A percentile compares a stretch with the other conserved stretches of the same genome.
These are phyloP conservation scores for Rotaria magnacalcarata DNA, from an alignment of 2,888 invertebrate species.

Conservation along the genomic window DNA sequence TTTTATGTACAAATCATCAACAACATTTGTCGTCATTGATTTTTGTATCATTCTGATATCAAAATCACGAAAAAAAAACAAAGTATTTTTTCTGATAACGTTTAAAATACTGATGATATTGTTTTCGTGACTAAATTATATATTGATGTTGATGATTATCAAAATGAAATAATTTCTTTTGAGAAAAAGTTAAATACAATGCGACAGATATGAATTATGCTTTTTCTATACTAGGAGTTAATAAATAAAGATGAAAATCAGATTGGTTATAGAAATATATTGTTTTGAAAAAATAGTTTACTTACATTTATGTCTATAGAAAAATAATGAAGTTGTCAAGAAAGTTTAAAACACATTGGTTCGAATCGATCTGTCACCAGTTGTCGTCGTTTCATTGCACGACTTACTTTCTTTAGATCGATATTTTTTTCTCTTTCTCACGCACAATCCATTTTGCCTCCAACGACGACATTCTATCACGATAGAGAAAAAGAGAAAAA, in stretches of 20 bases:
- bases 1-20: constrained; percentile 23
- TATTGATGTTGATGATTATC: too few species aligned
- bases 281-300: not conserved
- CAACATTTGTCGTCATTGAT: not conserved
- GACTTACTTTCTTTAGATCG: constrained; percentile 4
- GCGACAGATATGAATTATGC: too few species aligned
- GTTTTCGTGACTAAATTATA: too few species aligned
- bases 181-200: too few species aligned
- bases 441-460: constrained; percentile 11
- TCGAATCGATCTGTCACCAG: not conserved
- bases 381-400: constrained; percentile 2
- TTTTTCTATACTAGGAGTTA: too few species aligned
- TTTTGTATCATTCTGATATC: not conserved
- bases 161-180: too few species aligned
- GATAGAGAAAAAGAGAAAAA: not conserved
- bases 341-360: not conserved
- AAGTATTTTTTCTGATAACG: not conserved
- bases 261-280: not conserved
- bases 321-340: not conserved
- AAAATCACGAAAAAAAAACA: not conserved
- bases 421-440: constrained; percentile 11
- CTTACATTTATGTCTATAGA: not conserved
- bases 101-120: too few species aligned
- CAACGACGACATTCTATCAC: constrained; percentile 16
- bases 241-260: too few species aligned